These are phyloP conservation scores for Penaeus indicus DNA, from an alignment of 1,140 invertebrate species.

Conservation along the genomic window DNA sequence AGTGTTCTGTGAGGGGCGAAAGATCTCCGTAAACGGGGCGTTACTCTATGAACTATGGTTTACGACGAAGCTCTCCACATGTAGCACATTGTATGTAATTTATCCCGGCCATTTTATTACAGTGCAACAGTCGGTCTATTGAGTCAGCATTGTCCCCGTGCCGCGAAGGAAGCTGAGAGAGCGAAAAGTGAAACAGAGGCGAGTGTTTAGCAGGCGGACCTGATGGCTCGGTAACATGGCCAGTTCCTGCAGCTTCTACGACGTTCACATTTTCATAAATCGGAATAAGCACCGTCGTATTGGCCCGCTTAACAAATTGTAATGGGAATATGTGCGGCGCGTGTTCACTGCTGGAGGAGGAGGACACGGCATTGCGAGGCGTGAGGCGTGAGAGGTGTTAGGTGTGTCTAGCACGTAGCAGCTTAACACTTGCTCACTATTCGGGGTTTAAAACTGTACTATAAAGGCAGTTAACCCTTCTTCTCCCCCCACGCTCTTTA, in stretches of 20 bases:
- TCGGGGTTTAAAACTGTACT: slow-evolving; percentile 23
- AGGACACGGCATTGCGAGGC: background rate
- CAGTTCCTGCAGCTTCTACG: slow-evolving; percentile 48
- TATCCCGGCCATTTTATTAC: slow-evolving; percentile 12
- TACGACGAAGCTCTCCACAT: slow-evolving; percentile 4
- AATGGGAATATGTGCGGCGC: slow-evolving; percentile 52
- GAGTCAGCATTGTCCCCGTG: background rate
- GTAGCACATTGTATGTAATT: background rate
- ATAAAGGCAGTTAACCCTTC: slow-evolving; percentile 9
- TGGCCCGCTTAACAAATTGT: slow-evolving; percentile 63
- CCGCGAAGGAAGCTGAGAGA: background rate
- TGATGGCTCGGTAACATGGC: slow-evolving; percentile 55
- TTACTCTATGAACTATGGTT: slow-evolving; percentile 8
- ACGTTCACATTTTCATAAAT: slow-evolving; percentile 63
- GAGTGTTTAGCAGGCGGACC: slow-evolving; percentile 23
- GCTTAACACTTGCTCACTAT: slow-evolving; percentile 27
- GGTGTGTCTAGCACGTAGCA: no score
- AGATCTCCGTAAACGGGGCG: background rate
- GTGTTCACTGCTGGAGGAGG: slow-evolving; percentile 9
- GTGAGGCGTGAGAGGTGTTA: background rate
- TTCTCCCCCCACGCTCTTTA: background rate
- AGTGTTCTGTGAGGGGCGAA: no score
- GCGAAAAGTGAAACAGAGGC: slow-evolving; percentile 27
- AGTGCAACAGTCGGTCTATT: background rate
- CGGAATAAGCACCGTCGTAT: slow-evolving; percentile 55